phyloP scores from a whole-genome alignment of 2,113 vertebrate species.

The Rynchops niger region DNA sequence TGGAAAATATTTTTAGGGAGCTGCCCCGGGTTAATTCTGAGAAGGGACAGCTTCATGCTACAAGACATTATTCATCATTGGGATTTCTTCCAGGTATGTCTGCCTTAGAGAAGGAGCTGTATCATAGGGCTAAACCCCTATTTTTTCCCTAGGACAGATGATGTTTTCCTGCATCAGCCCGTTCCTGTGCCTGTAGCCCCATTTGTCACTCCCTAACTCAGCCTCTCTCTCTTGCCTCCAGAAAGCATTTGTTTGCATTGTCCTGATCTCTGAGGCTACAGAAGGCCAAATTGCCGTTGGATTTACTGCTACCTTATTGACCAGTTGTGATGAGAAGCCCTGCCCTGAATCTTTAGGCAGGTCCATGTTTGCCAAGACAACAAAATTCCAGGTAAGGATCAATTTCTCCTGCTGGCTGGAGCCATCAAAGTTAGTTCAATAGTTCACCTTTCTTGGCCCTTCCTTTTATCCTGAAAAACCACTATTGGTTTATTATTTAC shows the following conservation, averaged over 20 bases:
- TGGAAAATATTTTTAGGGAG: background rate
- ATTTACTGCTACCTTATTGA: background rate
- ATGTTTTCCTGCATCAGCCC: background rate
- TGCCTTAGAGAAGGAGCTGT: background rate
- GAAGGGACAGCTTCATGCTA: background rate
- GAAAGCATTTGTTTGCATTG: background rate
- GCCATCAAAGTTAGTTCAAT: background rate
- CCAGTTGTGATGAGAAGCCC: background rate
- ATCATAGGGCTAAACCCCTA: rapidly evolving
- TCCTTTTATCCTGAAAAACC: background rate
- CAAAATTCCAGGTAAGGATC: background rate
- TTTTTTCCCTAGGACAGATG: background rate
- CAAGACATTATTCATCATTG: background rate
- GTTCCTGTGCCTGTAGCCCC: rapidly evolving
- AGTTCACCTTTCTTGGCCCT: background rate
- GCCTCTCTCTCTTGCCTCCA: background rate
- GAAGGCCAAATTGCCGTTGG: background rate
- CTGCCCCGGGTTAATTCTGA: background rate
- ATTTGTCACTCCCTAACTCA: background rate
- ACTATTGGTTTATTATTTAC: background rate
- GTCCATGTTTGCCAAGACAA: background rate
- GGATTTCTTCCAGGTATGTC: background rate
- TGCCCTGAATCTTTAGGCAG: background rate
- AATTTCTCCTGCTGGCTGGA: background rate
- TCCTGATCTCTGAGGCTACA: background rate